Base-by-base conservation (phyloP, 2,797 vertebrate genomes). In the Rhincodon typus region DNA sequence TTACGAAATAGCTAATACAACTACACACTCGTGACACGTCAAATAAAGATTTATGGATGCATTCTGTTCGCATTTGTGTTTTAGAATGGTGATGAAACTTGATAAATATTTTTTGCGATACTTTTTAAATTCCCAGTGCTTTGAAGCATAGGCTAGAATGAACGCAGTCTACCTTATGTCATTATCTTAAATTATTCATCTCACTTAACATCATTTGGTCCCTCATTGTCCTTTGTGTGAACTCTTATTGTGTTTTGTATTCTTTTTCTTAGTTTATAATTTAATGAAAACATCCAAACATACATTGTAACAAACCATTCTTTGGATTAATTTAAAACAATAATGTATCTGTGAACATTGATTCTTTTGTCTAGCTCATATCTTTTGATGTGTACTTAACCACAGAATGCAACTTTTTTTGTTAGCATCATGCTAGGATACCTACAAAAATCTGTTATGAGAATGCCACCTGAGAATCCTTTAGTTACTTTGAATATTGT, bases 401-500 rank as follows among this genome's bases (percentile, higher is more conserved):
- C 70, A 27, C n/a, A 69, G n/a, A 62, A 15, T 91, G n/a, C n/a
- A 57, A 91, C 66, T 91, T 91, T 10, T 10, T 90, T 66, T 50
- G 66, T 66, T 66, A 21, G 38, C 42, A 46, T 12, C 13, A 67
- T 70, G 62, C 21, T 46, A 25, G 67, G 27, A 30, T 27, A 72
- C 50, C 4, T 66, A n/a, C 46, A 27, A 88, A 38, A 69, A 69
- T 94, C 12, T 38, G 90, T 69, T 94, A 3, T 23, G 6, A 42
- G 19, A 67, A 66, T 15, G 38, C 15, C 53, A 13, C 5, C 53
- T 94, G 17, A 6, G 19, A 94, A 67, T 38, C 3, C 0, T 15
- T 94, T 69, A 23, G 62, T 93, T 93, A 3, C 38, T 94, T 42
- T 94, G 66, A 69, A 67, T 94, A 74, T 74, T 77, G 34, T 95